Evolutionary conservation across 2,797 vertebrate species (phyloP), one percentile per base, ranked within the genome.

Genomic region (Liasis olivaceus): DNA sequence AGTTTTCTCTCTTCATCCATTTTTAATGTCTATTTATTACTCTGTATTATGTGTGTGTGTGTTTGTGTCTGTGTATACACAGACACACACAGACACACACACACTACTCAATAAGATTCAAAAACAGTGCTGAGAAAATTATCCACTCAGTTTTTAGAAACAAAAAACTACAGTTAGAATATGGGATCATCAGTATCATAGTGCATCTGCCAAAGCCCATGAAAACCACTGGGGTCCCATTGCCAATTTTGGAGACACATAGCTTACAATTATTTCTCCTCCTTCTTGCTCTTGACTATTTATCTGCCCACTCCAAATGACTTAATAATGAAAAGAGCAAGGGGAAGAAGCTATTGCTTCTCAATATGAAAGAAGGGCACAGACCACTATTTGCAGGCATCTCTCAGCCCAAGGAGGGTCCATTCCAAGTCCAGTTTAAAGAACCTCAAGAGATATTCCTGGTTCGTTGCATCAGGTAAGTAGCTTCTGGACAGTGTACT

Each of bases 11-110:
- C 31, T 20, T 26, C n/a, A 47, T 91, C 64, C 87, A 62, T 28
- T 1, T 15, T 91, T 56, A 66, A 60, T 62, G 11, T 91, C 85
- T 88, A 81, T 92, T 84, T 58, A 5, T 88, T 89, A 42, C 94
- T 93, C 88, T 94, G 93, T 12, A 72, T 36, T 72, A 20, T 36
- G 63, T 72, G n/a, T 69, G n/a, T 72, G 13, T 66, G 15, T 31
- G 31, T 69, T 69, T 42, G 42, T 42, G 42, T 42, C 42, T 42
- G 42, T 42, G 42, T 42, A 42, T 42, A 42, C 42, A 42, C 42
- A 42, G 42, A 42, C 36, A 42, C 66, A 17, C n/a, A 69, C 13
- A 69, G 64, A 31, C 13, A 69, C 14, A 69, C 11, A n/a, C 15
- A n/a, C 15, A 69, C 66, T 31, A 13, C 14, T 69, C 24, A 11